phyloP scores from a whole-genome alignment of 2,888 invertebrate species.

The Sesamia inferens region DNA sequence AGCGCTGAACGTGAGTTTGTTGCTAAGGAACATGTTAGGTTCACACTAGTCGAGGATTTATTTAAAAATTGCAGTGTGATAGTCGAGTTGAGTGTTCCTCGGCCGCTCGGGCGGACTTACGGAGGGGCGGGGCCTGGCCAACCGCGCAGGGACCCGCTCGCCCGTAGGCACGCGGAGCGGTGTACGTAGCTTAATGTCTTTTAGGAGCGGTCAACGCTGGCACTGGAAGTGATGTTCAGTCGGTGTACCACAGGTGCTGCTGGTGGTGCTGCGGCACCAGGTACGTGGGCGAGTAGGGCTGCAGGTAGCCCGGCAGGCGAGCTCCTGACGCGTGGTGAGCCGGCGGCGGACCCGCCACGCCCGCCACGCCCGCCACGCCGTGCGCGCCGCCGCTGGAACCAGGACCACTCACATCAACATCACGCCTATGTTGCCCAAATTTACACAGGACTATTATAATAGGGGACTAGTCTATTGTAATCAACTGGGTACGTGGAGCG shows the following conservation, averaged over 20 bases:
- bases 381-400: conserved; percentile 55
- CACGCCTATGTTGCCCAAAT: not conserved
- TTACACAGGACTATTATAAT: not conserved
- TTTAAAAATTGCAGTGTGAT: conserved; percentile 84
- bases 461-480: not conserved
- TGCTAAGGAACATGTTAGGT: conserved; percentile 65
- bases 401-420: not conserved
- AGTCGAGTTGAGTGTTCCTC: conserved; percentile 71
- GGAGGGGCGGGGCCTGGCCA: conserved; percentile 15
- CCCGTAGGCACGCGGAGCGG: conserved; percentile 43
- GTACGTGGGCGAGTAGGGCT: conserved; percentile 87
- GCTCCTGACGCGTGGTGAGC: conserved; percentile 95
- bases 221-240: conserved; percentile 78
- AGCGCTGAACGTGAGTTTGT: conserved; percentile 41
- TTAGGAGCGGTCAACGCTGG: not conserved
- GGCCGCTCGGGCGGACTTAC: conserved; percentile 39
- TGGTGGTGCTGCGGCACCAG: conserved; percentile 86
- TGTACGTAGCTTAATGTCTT: conserved; percentile 39
- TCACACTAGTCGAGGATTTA: conserved; percentile 87
- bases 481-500: not conserved
- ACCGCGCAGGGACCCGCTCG: conserved; percentile 1
- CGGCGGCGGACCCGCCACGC: conserved; percentile 95
- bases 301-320: conserved; percentile 86
- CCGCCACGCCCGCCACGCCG: conserved; percentile 88
- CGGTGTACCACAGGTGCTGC: conserved; percentile 95